A percentile compares a stretch with the other conserved stretches of the same genome.
These are phyloP conservation scores for Macrochelys suwanniensis DNA, from an alignment of 2,797 vertebrate species.

Conservation along the genomic window DNA sequence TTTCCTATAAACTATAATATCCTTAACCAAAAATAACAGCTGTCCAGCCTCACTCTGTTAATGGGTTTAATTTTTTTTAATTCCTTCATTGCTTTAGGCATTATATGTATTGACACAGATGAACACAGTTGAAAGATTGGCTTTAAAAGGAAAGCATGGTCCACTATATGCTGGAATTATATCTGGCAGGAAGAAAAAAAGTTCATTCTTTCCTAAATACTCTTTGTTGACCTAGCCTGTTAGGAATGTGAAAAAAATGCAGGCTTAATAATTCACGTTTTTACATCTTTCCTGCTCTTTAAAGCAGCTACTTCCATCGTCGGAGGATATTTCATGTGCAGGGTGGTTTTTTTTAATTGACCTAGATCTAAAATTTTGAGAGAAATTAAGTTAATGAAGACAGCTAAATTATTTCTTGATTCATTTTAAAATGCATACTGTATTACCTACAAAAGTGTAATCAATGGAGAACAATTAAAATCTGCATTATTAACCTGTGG, in stretches of 20 bases:
- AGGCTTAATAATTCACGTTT: not conserved
- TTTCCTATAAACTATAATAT: conserved; percentile 72
- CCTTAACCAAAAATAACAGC: conserved; percentile 75
- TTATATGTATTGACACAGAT: conserved; percentile 45
- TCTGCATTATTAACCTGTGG: not conserved
- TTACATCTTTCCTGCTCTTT: not conserved
- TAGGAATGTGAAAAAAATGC: not conserved
- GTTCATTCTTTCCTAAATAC: not conserved
- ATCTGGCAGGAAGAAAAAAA: not conserved
- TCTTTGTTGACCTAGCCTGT: not conserved
- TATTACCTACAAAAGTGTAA: conserved; percentile 5
- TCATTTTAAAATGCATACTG: not conserved
- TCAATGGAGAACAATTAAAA: not conserved
- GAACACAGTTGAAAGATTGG: conserved; percentile 40
- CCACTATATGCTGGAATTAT: not conserved
- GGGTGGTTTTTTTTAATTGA: not conserved
- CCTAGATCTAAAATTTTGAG: not conserved
- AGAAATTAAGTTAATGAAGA: not conserved
- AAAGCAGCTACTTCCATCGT: not conserved
- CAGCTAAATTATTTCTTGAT: not conserved
- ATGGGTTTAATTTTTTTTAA: not conserved
- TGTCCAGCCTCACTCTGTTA: conserved; percentile 33
- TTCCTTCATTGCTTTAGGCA: conserved; percentile 3
- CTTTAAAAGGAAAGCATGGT: not conserved
- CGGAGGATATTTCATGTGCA: not conserved